Base-by-base conservation (phyloP, 2,888 invertebrate genomes). In the Limulus polyphemus region DNA sequence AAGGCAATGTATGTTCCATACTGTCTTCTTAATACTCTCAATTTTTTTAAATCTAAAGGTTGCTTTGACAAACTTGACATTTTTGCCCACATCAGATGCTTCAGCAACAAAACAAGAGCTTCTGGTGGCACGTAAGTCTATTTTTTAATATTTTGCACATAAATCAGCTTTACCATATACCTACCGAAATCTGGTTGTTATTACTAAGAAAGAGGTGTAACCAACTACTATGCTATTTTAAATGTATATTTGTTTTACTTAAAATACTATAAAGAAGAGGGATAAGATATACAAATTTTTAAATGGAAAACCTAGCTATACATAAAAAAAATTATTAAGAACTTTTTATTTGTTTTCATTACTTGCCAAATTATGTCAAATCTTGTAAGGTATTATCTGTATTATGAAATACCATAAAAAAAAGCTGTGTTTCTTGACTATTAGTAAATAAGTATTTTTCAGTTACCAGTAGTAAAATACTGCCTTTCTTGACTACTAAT, bases 11-110 rank as follows among this genome's bases (percentile, higher is more conserved):
- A 32, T 5, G 32, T 32, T 5, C 32, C 32, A 32, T 32, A 32
- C 32, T 32, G 32, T 32, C 12, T 13, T 12, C n/a, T 0, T 47
- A 55, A 55, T 56, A 17, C 54, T 56, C 58, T 57, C 55, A 47
- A 48, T 59, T 32, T 69, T 70, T 1, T 69, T 69, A 16, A 66
- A 68, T 47, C 71, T 82, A 65, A 75, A 92, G 91, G 81, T 93
- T 70, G 88, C 86, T 11, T 77, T 94, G 47, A 92, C 90, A 1
- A 84, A 86, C 73, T 78, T 91, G 60, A 83, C 86, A 69, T 93
- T 91, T 75, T 78, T 94, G 61, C 94, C 94, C 9, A 93, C 92
- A 69, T 82, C 83, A 63, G 87, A 88, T 74, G 82, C 83, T 51
- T 79, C 83, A 60, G 83, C 85, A 0, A 83, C 84, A 82, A 88